These are phyloP conservation scores for Orius laevigatus DNA, from an alignment of 1,140 invertebrate species.

Conservation along the genomic window DNA sequence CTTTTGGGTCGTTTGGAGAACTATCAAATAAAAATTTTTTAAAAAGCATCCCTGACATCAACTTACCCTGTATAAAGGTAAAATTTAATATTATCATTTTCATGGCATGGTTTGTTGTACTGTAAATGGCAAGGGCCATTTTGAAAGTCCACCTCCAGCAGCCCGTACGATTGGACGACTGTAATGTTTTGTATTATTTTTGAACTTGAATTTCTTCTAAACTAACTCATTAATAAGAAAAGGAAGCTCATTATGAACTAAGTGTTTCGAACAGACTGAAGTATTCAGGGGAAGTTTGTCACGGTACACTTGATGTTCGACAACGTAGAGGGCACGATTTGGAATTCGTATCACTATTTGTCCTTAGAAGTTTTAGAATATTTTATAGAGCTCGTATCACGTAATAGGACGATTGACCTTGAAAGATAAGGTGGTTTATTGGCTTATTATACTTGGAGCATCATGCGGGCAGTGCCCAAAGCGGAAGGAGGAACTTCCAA, in stretches of 20 bases:
- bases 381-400: slow-evolving; percentile 1
- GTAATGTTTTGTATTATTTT: not conserved
- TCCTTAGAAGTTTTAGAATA: slow-evolving; percentile 1
- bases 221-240: not conserved
- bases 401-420: not conserved
- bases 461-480: too few species aligned
- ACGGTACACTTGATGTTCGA: not conserved
- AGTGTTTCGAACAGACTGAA: not conserved
- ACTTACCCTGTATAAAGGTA: slow-evolving; percentile 8
- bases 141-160: not conserved
- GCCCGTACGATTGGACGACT: not conserved
- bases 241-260: not conserved
- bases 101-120: not conserved
- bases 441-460: too few species aligned
- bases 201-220: not conserved
- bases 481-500: too few species aligned
- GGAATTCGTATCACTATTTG: too few species aligned
- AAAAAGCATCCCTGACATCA: not conserved
- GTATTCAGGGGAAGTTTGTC: not conserved
- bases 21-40: too few species aligned
- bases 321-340: not conserved
- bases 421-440: not conserved
- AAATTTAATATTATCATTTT: slow-evolving; percentile 1
- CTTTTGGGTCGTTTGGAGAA: too few species aligned
- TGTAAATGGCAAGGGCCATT: slow-evolving; percentile 1